phyloP scores from a whole-genome alignment of 2,888 invertebrate species.

The Orchestes rusci region DNA sequence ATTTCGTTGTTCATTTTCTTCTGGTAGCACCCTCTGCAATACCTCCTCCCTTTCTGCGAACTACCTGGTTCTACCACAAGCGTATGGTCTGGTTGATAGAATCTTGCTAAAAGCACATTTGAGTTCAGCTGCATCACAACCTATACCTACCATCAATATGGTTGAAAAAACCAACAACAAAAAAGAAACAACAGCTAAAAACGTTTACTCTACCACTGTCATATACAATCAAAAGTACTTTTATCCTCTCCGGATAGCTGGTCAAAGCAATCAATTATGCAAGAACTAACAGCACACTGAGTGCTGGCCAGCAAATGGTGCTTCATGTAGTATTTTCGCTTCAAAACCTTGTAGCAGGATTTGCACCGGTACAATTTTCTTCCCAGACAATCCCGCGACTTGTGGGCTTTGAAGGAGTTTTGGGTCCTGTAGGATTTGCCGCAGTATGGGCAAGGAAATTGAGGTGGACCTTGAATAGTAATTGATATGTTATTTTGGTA shows the following conservation, averaged over 20 bases:
- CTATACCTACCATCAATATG: too few relatives aligned
- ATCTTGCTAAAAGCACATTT: too few relatives aligned
- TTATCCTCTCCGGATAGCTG: too few relatives aligned
- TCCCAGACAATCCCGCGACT: conserved; percentile 26
- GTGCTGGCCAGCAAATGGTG: conserved; percentile 13
- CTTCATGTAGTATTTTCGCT: conserved; percentile 25
- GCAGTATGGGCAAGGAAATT: conserved; percentile 11
- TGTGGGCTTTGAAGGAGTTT: conserved; percentile 19
- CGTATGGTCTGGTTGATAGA: too few relatives aligned
- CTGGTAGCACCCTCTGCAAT: conserved; percentile 1
- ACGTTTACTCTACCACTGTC: too few relatives aligned
- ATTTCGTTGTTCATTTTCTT: conserved; percentile 5
- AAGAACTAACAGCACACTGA: conserved; percentile 9
- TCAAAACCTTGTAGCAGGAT: conserved; percentile 23
- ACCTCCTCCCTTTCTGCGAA: neutral
- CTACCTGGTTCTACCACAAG: too few relatives aligned
- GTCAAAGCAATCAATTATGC: conserved; percentile 6
- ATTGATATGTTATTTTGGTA: too few relatives aligned
- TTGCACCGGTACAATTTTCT: conserved; percentile 25
- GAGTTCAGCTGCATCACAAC: too few relatives aligned
- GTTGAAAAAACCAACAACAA: too few relatives aligned
- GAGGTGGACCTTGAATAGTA: too few relatives aligned
- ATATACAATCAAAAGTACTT: too few relatives aligned
- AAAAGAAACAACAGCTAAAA: too few relatives aligned
- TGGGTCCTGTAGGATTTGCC: conserved; percentile 17